These are phyloP conservation scores for Nephila pilipes DNA, from an alignment of 1,140 invertebrate genomes.

Conservation along the genomic window DNA sequence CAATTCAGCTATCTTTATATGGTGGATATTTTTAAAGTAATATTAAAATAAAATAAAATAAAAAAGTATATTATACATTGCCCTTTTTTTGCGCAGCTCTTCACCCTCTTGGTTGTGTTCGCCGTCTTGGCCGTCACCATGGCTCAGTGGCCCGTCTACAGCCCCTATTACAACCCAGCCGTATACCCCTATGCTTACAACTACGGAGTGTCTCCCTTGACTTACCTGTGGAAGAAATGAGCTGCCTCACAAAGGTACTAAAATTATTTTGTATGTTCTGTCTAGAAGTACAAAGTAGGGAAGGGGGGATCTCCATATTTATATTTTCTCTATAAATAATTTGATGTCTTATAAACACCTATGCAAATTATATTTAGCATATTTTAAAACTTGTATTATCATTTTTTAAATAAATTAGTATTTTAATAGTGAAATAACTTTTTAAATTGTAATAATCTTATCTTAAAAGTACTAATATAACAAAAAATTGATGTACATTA, in stretches of 20 bases:
- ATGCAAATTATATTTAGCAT: no score
- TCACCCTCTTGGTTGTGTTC: conserved; percentile 66
- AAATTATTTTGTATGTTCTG: not conserved
- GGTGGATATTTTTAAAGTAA: not conserved
- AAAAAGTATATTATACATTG: not conserved
- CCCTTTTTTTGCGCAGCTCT: conserved; percentile 7
- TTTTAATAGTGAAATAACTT: no score
- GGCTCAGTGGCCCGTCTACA: conserved; percentile 36
- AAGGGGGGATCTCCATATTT: no score
- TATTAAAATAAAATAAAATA: not conserved
- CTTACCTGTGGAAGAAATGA: not conserved
- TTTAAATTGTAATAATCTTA: no score
- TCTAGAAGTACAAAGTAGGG: no score
- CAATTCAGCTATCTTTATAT: not conserved
- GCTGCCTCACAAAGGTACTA: not conserved
- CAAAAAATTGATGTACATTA: no score
- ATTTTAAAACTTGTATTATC: no score
- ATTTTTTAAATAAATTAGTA: no score
- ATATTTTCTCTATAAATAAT: no score
- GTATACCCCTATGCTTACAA: conserved; percentile 53
- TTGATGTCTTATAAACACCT: no score
- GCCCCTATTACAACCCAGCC: not conserved
- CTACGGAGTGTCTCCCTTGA: not conserved
- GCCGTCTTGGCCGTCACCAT: conserved; percentile 40
- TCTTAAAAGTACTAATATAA: no score